Evolutionary conservation across 2,113 vertebrate genomes (phyloP).

Genomic region (Chamaea fasciata): DNA sequence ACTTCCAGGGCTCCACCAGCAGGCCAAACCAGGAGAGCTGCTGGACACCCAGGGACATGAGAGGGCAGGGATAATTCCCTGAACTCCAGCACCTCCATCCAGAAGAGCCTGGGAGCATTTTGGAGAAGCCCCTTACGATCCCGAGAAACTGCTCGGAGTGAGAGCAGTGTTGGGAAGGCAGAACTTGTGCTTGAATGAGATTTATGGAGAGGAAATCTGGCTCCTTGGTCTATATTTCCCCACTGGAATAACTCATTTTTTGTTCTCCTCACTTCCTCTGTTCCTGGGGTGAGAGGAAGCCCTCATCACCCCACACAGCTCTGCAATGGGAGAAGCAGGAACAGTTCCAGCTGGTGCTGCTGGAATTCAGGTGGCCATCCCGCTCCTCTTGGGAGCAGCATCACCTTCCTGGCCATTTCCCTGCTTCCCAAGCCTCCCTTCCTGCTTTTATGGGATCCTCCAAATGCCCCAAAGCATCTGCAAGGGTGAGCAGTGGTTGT

Average conservation of each 20-base stretch:
- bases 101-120: accelerated
- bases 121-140: accelerated
- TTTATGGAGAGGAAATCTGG: not conserved
- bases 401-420: not conserved
- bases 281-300: not conserved
- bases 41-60: accelerated
- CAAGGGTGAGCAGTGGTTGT: not conserved
- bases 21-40: not conserved
- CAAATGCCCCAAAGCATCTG: not conserved
- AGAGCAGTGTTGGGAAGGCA: not conserved
- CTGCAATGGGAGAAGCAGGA: not conserved
- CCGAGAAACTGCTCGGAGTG: accelerated
- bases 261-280: not conserved
- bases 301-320: not conserved
- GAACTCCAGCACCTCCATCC: not conserved
- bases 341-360: not conserved
- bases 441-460: not conserved
- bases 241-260: not conserved
- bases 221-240: not conserved
- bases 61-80: not conserved
- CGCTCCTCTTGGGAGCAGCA: accelerated
- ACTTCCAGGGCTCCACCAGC: too few relatives aligned
- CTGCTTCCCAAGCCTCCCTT: not conserved
- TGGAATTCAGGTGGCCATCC: not conserved
- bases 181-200: not conserved